phyloP scores from a whole-genome alignment of 2,888 invertebrate genomes.

The Argyra leucocephala region DNA sequence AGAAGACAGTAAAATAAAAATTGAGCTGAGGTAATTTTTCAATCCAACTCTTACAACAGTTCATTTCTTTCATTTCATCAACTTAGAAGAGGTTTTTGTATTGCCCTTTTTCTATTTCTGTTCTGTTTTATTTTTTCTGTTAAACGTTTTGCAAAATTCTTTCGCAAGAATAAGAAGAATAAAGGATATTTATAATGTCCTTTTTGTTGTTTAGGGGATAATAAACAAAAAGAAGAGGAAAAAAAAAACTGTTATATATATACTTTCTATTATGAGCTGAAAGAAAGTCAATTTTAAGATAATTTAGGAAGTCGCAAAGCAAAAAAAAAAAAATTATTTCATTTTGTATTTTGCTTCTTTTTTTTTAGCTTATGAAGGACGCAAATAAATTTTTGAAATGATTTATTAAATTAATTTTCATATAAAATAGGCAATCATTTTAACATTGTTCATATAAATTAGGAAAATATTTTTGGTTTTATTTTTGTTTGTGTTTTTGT shows the following conservation, averaged over 20 bases:
- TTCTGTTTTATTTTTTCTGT: too few species aligned
- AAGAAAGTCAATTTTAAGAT: not conserved
- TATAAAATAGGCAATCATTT: conserved; percentile 1
- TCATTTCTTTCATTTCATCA: not conserved
- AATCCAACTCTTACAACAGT: not conserved
- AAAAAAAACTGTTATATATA: not conserved
- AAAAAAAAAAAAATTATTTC: not conserved
- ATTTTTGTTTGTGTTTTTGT: too few species aligned
- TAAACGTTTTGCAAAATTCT: too few species aligned
- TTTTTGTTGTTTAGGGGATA: not conserved
- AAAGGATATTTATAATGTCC: not conserved
- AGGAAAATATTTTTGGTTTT: not conserved
- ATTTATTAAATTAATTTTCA: conserved; percentile 6
- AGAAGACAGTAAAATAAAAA: not conserved
- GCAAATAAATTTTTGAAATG: not conserved
- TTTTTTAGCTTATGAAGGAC: too few species aligned
- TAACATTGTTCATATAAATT: conserved; percentile 4
- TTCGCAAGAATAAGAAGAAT: not conserved
- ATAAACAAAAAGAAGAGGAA: too few species aligned
- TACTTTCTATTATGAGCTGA: not conserved
- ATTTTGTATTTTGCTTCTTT: not conserved
- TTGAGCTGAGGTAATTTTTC: not conserved
- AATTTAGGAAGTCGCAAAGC: not conserved
- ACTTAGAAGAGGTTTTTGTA: not conserved
- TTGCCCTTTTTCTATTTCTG: too few species aligned